Evolutionary conservation across 2,113 vertebrate genomes (phyloP).

Genomic region (Gila orcuttii): DNA sequence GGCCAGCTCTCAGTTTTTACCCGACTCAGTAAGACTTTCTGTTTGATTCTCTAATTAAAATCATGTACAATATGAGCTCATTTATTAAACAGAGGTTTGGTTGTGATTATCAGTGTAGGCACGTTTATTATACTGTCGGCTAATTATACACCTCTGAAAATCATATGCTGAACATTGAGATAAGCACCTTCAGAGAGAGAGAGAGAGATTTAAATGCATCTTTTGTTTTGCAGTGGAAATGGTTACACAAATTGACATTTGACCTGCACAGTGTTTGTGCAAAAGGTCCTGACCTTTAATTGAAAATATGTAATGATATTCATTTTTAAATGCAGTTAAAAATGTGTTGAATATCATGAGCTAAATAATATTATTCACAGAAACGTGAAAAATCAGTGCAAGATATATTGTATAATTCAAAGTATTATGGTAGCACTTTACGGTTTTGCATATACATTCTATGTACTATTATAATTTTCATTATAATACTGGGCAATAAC

Average conservation of each 20-base stretch:
- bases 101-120: background rate
- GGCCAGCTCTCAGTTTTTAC: background rate
- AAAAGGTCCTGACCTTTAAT: background rate
- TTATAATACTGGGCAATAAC: no score
- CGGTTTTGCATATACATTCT: no score
- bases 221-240: no score
- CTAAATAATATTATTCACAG: background rate
- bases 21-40: background rate
- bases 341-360: background rate
- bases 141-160: slow-evolving; percentile 19
- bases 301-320: background rate
- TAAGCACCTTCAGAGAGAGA: background rate
- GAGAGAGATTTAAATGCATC: no score
- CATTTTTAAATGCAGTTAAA: background rate
- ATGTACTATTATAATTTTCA: no score
- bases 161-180: background rate
- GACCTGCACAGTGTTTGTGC: background rate
- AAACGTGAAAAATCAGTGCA: background rate
- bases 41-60: background rate
- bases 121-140: background rate
- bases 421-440: background rate
- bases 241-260: background rate
- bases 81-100: background rate
- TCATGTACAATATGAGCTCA: background rate
- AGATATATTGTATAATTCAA: background rate